A percentile compares a stretch with the other conserved stretches of the same genome.
Conservation (phyloP, 2,113 vertebrate species). For the Hippoglossus stenolepis region DNA sequence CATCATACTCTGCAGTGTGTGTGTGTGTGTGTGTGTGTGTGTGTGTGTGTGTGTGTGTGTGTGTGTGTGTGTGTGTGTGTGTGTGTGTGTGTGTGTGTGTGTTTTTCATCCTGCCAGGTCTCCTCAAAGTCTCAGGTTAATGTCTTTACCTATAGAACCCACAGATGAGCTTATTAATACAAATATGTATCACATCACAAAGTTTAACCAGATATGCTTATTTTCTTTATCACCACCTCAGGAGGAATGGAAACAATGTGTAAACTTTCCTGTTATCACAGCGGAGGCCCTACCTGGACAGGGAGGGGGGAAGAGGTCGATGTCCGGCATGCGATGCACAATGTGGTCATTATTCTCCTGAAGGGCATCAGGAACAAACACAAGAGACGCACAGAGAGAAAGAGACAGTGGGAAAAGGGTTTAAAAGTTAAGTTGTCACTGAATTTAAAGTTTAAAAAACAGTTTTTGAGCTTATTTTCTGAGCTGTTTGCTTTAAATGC, state of each 20-base stretch:
- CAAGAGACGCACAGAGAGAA: not conserved
- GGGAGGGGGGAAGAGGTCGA: slow-evolving; percentile 57
- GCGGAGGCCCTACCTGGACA: slow-evolving; percentile 73
- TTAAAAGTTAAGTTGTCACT: not conserved
- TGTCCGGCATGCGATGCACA: slow-evolving; percentile 75
- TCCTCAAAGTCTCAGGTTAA: not conserved
- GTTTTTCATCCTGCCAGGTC: not conserved
- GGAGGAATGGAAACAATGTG: not conserved
- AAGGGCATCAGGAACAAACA: not conserved
- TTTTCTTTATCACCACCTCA: not conserved
- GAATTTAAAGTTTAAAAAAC: too few relatives aligned
- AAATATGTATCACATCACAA: not conserved
- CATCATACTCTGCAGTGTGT: not conserved
- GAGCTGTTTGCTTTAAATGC: too few relatives aligned
- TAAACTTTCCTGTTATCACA: not conserved
- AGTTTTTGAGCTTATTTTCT: too few relatives aligned
- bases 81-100: slow-evolving; percentile 12
- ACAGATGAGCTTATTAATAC: not conserved
- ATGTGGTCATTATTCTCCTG: slow-evolving; percentile 72
- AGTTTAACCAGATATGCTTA: not conserved
- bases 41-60: not conserved
- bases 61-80: slow-evolving; percentile 9
- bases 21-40: too few relatives aligned
- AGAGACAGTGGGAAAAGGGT: not conserved
- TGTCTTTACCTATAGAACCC: not conserved